Evolutionary conservation across 1,140 invertebrate species (phyloP).

Genomic region (Mylabris phalerata): DNA sequence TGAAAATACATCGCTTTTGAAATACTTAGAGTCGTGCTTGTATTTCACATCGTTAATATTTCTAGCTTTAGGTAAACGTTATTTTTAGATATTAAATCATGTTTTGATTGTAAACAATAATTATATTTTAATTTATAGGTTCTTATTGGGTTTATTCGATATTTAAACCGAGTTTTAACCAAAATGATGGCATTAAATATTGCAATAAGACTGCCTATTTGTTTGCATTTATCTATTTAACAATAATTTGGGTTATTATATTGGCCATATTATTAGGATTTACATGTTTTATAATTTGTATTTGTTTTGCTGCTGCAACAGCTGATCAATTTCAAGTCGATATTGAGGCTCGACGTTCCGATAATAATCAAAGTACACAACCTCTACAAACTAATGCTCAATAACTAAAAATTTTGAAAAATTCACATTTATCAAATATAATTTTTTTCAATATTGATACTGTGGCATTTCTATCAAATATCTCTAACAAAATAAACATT

Average conservation of each 20-base stretch:
- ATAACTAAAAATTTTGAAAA: too few relatives aligned
- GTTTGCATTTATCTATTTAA: slow-evolving; percentile 30
- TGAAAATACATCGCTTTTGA: neutral
- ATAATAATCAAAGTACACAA: neutral
- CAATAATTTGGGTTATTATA: slow-evolving; percentile 17
- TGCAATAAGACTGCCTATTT: slow-evolving; percentile 17
- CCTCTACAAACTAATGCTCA: neutral
- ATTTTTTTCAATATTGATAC: too few relatives aligned
- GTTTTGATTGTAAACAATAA: too few relatives aligned
- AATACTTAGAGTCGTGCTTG: slow-evolving; percentile 23
- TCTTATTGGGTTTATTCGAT: slow-evolving; percentile 8
- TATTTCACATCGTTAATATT: slow-evolving; percentile 28
- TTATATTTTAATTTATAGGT: neutral
- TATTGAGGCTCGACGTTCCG: neutral
- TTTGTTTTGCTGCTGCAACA: neutral
- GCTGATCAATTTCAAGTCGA: neutral
- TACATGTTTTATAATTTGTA: slow-evolving; percentile 3
- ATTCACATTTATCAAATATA: too few relatives aligned
- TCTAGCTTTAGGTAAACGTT: slow-evolving; percentile 26
- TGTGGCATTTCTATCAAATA: too few relatives aligned
- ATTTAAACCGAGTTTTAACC: slow-evolving; percentile 7
- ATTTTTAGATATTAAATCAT: too few relatives aligned
- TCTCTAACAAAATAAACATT: too few relatives aligned
- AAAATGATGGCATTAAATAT: neutral
- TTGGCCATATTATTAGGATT: slow-evolving; percentile 4